Base-by-base conservation (phyloP, 2,113 vertebrate genomes). In the Ascaphus truei region DNA sequence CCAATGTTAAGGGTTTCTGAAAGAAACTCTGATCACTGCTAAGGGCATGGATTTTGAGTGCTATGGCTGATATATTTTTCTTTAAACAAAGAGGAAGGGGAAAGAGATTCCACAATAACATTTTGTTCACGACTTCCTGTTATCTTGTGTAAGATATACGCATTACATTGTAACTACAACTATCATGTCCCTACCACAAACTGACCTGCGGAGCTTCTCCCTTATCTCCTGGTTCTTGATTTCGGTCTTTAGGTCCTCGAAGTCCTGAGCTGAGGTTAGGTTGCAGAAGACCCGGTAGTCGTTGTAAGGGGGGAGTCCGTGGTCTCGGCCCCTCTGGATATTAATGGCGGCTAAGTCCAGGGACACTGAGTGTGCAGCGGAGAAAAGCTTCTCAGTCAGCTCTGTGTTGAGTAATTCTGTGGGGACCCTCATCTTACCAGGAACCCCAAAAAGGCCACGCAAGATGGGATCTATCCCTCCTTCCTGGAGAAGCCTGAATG, bases 271-370 rank as follows among this genome's bases (percentile, higher is more conserved):
- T 12, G 85, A 81, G 0, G 83, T 86, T 47, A 89, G 83, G 59
- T 89, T 89, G 74, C 87, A 89, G 79, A 86, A 88, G 62, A 89
- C 81, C 47, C 87, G 81, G 80, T 82, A 89, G 78, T 89, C 86
- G 0, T 89, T 89, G 71, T 89, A 89, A 4, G 87, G 84, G 23
- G 87, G 87, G 68, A 89, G 88, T 45, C 86, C 87, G 0, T 89
- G 87, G 63, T 89, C 87, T 29, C 87, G 58, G 0, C 86, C 86
- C 22, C 87, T 75, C 60, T 88, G 87, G 75, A 89, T 86, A 63
- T 89, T 89, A 75, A 88, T 88, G 48, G 87, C 86, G 0, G 87
- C 87, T 66, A 89, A 76, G 73, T 89, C 87, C 68, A 89, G 64
- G 0, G 87, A 84, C 63, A 89, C 85, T 0, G 87, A 80, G 52